Base-by-base conservation (phyloP, 2,888 invertebrate genomes). In the Spilosoma lubricipeda region DNA sequence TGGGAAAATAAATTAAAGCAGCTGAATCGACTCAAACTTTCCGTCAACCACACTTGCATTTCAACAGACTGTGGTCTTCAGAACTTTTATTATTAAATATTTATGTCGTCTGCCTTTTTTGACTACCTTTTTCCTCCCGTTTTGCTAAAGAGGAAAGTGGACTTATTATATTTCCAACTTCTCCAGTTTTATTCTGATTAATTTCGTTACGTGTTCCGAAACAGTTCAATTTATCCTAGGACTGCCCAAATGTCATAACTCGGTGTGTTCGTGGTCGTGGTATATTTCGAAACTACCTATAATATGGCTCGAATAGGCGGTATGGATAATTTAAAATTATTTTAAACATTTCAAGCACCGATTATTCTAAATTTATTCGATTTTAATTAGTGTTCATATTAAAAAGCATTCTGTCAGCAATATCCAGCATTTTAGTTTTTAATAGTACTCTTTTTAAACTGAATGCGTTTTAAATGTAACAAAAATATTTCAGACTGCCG, bases 1-100 rank as follows among this genome's bases (percentile, higher is more conserved):
- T 87, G 89, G 83, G 89, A 87, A 91, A 92, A 90, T 90, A 89
- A n/a, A 90, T 93, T 92, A 87, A 88, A 76, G 72, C 75, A 80
- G 76, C 73, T 67, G 73, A 79, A 74, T 77, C 42, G 67, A 59
- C 52, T 77, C 69, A 42, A 81, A 80, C 74, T 77, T 73, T 74
- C 75, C 77, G 33, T 74, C 64, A 86, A 84, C 83, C 85, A 82
- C 87, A 86, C 86, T 86, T 80, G 77, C 79, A 79, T 77, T 80
- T 80, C 64, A 72, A 77, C 72, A 33, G 23, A 20, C 45, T 77
- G 59, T 66, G 74, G 70, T 75, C 70, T 59, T 76, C 80, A 77
- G 67, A 78, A 18, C 63, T 30, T 18, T 63, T 63, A 76, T 79
- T 85, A 82, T 85, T 90, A 85, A 85, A 83, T 83, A 85, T 76